phyloP scores from a whole-genome alignment of 2,888 invertebrate species.

The Brachynemurus nebulosus region DNA sequence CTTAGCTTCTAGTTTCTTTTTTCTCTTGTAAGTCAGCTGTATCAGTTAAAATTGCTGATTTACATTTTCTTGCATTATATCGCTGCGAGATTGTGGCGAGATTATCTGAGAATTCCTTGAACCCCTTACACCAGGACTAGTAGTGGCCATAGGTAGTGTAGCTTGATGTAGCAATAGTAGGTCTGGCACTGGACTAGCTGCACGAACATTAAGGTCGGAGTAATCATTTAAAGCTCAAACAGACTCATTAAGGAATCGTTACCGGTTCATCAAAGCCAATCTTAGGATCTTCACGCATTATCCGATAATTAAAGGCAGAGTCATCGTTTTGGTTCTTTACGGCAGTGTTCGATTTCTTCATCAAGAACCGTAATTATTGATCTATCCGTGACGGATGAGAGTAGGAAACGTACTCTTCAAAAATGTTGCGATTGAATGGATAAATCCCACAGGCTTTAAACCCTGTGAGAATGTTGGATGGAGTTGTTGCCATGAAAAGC shows the following conservation, averaged over 20 bases:
- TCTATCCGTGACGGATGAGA: constrained; percentile 8
- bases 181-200: no score
- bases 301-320: neutral
- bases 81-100: constrained; percentile 10
- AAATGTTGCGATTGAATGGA: constrained; percentile 14
- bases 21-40: constrained; percentile 15
- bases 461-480: constrained; percentile 15
- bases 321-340: constrained; percentile 1
- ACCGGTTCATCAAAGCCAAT: no score
- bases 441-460: constrained; percentile 15
- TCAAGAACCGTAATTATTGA: constrained; percentile 5
- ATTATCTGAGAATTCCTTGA: constrained; percentile 8
- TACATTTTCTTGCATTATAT: constrained; percentile 14
- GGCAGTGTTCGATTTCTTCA: constrained; percentile 5
- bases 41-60: constrained; percentile 15
- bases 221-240: no score
- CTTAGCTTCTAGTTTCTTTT: constrained; percentile 13
- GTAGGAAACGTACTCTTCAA: constrained; percentile 12
- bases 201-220: no score
- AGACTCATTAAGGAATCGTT: no score
- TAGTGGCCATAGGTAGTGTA: no score
- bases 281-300: no score
- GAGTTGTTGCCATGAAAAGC: constrained; percentile 13
- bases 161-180: no score
- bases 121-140: constrained; percentile 5